A percentile compares a stretch with the other conserved stretches of the same genome.
phyloP scores from a whole-genome alignment of 2,888 invertebrate genomes.

The Spilarctia lutea region DNA sequence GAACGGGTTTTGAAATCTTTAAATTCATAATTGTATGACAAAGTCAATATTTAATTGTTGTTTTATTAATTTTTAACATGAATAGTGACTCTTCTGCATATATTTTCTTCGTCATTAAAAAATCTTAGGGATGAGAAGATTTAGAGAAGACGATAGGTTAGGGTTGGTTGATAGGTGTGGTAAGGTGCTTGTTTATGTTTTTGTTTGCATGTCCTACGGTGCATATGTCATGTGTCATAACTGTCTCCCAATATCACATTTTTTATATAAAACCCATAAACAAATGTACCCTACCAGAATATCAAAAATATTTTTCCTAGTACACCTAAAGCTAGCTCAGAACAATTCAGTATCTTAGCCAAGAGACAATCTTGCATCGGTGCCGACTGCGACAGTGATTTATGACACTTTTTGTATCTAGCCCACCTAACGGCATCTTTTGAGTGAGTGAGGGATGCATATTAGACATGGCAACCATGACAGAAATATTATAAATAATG shows the following conservation, averaged over 20 bases:
- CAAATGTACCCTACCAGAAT: constrained; percentile 24
- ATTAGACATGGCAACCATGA: constrained; percentile 59
- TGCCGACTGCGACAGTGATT: constrained; percentile 69
- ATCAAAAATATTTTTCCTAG: constrained; percentile 30
- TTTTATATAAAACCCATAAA: neutral
- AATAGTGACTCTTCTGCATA: neutral
- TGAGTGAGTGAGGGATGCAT: constrained; percentile 60
- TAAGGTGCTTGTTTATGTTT: constrained; percentile 47
- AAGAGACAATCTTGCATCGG: constrained; percentile 63
- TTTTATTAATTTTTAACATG: neutral
- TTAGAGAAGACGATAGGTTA: neutral
- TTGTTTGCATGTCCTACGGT: constrained; percentile 35
- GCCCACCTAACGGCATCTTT: constrained; percentile 59
- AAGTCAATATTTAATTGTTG: neutral
- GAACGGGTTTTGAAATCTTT: constrained; percentile 14
- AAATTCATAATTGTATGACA: neutral
- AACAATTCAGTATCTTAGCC: constrained; percentile 55
- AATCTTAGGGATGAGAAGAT: neutral
- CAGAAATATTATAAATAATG: constrained; percentile 60
- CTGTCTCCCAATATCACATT: neutral
- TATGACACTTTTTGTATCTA: constrained; percentile 68
- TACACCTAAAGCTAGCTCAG: constrained; percentile 27
- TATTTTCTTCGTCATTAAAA: neutral
- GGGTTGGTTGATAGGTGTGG: neutral
- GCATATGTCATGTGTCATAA: constrained; percentile 7